Conservation (phyloP, 2,888 invertebrate genomes). For the Escarpia spicata region DNA sequence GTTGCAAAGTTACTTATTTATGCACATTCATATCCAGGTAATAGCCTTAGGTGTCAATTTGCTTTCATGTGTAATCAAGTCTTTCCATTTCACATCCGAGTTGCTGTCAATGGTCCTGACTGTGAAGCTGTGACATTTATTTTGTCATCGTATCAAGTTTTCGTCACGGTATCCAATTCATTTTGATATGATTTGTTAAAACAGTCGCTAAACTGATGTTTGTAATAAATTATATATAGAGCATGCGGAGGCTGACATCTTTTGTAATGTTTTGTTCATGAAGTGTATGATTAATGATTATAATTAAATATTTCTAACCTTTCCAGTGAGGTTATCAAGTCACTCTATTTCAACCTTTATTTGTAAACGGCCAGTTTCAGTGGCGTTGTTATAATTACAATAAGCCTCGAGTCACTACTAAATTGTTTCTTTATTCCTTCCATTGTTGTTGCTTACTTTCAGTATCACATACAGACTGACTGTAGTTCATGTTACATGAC, state of each 20-base stretch:
- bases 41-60: neutral
- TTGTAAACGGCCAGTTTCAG: neutral
- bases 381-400: neutral
- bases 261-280: too few species aligned
- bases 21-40: conserved; percentile 2
- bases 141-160: neutral
- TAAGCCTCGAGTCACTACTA: neutral
- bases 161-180: neutral
- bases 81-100: neutral
- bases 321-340: neutral
- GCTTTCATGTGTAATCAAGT: neutral
- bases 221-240: neutral
- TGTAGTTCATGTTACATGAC: too few species aligned
- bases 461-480: too few species aligned
- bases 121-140: neutral
- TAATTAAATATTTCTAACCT: too few species aligned
- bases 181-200: neutral
- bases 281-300: too few species aligned
- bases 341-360: neutral
- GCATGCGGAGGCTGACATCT: too few species aligned
- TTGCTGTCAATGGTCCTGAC: neutral
- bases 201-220: neutral
- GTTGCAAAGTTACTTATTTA: neutral
- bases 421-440: neutral
- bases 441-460: too few species aligned